Evolutionary conservation across 2,888 invertebrate species (phyloP), one percentile per base, ranked within the genome.

Genomic region (Stramonita haemastoma): DNA sequence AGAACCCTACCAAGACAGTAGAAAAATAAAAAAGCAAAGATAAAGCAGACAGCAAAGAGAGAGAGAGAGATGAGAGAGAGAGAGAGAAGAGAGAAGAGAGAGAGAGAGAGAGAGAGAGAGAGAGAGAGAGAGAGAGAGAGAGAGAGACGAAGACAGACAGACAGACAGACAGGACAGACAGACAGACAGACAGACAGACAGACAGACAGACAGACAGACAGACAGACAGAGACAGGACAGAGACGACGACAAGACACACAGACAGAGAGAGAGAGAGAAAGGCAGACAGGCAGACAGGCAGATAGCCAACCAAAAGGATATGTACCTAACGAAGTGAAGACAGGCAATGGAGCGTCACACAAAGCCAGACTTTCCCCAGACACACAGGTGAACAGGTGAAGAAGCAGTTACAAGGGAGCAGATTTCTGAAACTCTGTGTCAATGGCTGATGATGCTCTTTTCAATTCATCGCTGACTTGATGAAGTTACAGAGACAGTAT

Each of bases 71-170:
- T 17, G 13, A 66, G 13, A 66, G 66, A 26, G 66, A 66, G 26
- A 66, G 66, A 26, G 13, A 66, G 26, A 26, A 26, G 26, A 66
- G 13, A 66, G 19, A 66, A 13, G 66, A 66, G 66, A 66, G 66
- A 66, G 66, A 66, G 66, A 66, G 66, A 66, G 66, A 66, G 66
- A 66, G 66, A 66, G 66, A 66, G 66, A 66, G 66, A 66, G 66
- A 66, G 66, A 66, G 66, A 66, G 66, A 66, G 66, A 66, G 66
- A 66, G 66, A 66, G 66, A 66, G 66, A 66, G 66, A 66, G 66
- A 66, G 26, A 66, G 66, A 66, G 13, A 66, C 6, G 13, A 66
- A 66, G 66, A 66, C 6, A 66, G 66, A 66, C 1, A 66, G 66
- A 66, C 6, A 66, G 26, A 26, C 1, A 66, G 2, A 26, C 6